A percentile compares a stretch with the other conserved stretches of the same genome.
These are phyloP conservation scores for Carcina quercana DNA, from an alignment of 2,888 invertebrate genomes.

Conservation along the genomic window DNA sequence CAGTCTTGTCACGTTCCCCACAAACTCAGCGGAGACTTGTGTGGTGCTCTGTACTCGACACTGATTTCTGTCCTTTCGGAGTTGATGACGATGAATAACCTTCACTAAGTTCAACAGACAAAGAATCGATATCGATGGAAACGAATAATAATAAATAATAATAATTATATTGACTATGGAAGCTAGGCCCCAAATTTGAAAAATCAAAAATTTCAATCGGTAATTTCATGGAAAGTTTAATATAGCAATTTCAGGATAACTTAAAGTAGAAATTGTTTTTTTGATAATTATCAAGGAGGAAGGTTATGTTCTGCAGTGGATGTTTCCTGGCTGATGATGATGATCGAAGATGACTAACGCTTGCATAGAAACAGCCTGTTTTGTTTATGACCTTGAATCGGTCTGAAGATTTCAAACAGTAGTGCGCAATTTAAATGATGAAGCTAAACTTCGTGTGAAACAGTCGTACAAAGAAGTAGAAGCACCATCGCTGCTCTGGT, in stretches of 20 bases:
- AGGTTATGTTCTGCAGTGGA: no score
- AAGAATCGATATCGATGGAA: not conserved
- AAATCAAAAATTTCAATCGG: not conserved
- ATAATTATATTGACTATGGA: not conserved
- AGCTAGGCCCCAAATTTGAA: not conserved
- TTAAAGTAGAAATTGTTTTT: no score
- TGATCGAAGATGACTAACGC: no score
- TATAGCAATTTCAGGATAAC: not conserved
- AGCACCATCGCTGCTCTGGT: no score
- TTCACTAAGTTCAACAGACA: not conserved
- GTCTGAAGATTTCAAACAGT: no score
- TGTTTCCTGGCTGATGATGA: no score
- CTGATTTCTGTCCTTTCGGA: slow-evolving; percentile 23
- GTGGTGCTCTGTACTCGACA: slow-evolving; percentile 28
- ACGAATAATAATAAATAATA: not conserved
- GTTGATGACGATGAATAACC: not conserved
- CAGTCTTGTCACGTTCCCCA: slow-evolving; percentile 31
- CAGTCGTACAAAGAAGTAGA: no score
- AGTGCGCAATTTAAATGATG: no score
- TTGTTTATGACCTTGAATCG: no score
- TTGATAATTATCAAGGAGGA: no score
- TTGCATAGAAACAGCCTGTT: no score
- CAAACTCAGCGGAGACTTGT: slow-evolving; percentile 28
- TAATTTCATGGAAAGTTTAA: not conserved
- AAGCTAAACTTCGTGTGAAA: no score